A percentile compares a stretch with the other conserved stretches of the same genome.
phyloP scores from a whole-genome alignment of 2,113 vertebrate genomes.

The Mixornis gularis region DNA sequence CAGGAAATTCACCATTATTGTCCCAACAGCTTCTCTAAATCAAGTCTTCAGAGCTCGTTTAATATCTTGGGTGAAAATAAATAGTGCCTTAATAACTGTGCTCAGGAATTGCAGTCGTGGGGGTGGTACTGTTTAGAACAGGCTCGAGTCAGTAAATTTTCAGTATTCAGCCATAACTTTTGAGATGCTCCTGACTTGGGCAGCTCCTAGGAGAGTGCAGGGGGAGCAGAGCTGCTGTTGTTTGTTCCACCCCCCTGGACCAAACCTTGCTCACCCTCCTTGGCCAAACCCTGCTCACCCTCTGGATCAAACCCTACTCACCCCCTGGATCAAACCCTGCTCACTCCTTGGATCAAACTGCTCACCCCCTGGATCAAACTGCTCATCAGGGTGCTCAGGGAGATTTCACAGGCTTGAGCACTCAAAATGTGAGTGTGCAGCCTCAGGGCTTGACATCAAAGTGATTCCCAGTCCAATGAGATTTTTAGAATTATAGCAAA shows the following conservation, averaged over 20 bases:
- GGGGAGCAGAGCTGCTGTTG: neutral
- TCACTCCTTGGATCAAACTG: neutral
- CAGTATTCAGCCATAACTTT: neutral
- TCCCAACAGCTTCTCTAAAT: neutral
- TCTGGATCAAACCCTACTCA: neutral
- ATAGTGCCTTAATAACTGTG: neutral
- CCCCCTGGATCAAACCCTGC: neutral
- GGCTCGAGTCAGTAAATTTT: neutral
- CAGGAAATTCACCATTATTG: neutral
- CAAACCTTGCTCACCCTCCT: neutral
- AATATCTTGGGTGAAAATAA: neutral
- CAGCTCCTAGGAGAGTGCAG: neutral
- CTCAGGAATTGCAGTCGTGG: neutral
- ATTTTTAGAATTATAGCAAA: neutral
- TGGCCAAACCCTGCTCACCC: neutral
- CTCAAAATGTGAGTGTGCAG: neutral
- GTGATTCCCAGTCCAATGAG: neutral
- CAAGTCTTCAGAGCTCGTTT: neutral
- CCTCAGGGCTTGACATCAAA: neutral
- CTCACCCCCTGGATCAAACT: neutral
- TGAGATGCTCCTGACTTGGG: neutral
- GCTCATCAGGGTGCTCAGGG: accelerated
- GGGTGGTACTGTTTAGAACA: neutral
- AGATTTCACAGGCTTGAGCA: neutral
- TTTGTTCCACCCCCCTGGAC: neutral